Evolutionary conservation across 1,140 invertebrate species (phyloP), one percentile per base, ranked within the genome.

Genomic region (Polyergus mexicanus): DNA sequence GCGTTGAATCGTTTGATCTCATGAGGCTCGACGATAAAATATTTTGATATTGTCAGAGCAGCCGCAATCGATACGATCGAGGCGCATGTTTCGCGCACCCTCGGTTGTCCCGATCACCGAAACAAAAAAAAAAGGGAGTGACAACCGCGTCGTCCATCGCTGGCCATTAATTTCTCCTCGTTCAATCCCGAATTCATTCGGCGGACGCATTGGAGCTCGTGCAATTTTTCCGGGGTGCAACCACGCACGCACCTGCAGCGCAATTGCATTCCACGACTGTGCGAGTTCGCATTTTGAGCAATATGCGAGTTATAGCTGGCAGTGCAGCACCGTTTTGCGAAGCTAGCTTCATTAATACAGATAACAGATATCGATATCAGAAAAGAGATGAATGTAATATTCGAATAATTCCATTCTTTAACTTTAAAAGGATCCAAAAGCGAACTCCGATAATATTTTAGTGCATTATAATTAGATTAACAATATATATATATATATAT

Each of bases 141-240:
- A 83, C 41, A 72, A 83, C 78, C 68, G 54, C 25, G 54, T 81
- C 77, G 78, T 74, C 78, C 72, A 83, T 74, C 78, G 66, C 38
- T 54, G 68, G 7, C 78, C 28, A 83, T 83, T 72, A 83, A 83
- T 83, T 83, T 83, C 32, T 72, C 44, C 38, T 54, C 13, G 38
- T n/a, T 58, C 44, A 11, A 47, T 47, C 25, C 25, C 66, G 68
- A 72, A 83, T 83, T 83, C 78, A 72, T 54, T 83, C 78, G 25
- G 38, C n/a, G 63, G 25, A 66, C 62, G 54, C 66, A 35, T 58
- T 35, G 78, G 11, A 35, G 13, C 11, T 44, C 41, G 47, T 35
- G 78, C 78, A 83, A 83, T 83, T 83, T 83, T 83, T 83, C 19
- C 54, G 22, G 58, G 38, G 22, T 13, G 44, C 19, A 38, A 28